Percentiles rank a stretch among this genome's conserved stretches.
phyloP scores from a whole-genome alignment of 1,140 invertebrate genomes.

The Scylla paramamosain region DNA sequence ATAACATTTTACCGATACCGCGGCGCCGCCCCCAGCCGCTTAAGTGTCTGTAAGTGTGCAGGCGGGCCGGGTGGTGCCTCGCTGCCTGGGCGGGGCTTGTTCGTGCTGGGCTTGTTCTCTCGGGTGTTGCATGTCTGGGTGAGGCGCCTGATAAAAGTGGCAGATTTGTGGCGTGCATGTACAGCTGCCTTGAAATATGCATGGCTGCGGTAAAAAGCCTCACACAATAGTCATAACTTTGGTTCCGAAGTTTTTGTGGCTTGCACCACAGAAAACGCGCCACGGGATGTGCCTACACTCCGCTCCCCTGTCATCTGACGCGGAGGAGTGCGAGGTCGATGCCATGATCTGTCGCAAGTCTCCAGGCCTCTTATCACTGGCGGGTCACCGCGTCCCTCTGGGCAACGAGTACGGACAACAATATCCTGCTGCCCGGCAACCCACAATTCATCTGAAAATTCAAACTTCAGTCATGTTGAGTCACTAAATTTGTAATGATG shows the following conservation, averaged over 20 bases:
- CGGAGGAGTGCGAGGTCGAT: not conserved
- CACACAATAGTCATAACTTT: slow-evolving; percentile 13
- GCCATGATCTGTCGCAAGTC: not conserved
- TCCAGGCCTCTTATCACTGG: not conserved
- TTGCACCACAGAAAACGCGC: not conserved
- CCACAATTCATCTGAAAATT: too few species aligned
- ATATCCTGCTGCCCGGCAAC: not conserved
- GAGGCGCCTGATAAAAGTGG: not conserved
- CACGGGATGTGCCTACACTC: not conserved
- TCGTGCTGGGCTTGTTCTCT: too few species aligned
- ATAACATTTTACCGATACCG: too few species aligned
- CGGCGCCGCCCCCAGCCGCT: too few species aligned
- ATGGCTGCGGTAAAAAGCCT: not conserved
- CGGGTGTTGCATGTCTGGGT: not conserved
- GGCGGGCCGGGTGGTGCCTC: too few species aligned
- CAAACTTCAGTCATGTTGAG: too few species aligned
- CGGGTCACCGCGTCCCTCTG: not conserved
- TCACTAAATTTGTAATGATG: too few species aligned
- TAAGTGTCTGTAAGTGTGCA: too few species aligned
- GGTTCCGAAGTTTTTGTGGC: not conserved
- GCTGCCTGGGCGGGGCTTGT: too few species aligned
- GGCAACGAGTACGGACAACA: not conserved
- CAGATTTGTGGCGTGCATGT: too few species aligned
- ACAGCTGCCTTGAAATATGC: not conserved
- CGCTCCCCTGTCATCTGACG: not conserved